Evolutionary conservation across 2,888 invertebrate species (phyloP), one percentile per base, ranked within the genome.

Genomic region (Eupithecia centaureata): DNA sequence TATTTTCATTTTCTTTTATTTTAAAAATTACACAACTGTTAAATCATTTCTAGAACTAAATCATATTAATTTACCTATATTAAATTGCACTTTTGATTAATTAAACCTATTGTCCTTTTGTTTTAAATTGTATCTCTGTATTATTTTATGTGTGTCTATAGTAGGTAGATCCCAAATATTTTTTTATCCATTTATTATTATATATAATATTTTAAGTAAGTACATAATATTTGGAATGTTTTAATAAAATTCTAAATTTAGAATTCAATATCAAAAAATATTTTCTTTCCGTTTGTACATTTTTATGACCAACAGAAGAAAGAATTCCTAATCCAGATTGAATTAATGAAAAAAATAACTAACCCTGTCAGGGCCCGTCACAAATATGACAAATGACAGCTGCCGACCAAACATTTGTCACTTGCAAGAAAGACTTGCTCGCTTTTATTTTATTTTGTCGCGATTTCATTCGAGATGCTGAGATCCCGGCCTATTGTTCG

Each of bases 321-420:
- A 63, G 5, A 56, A 30, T 33, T 32, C 18, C 1, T 47, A 13
- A 57, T 33, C 47, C 63, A 51, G 63, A 61, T 60, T 61, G 47
- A 27, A 56, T 60, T 56, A 66, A 60, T 52, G 42, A 67, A 52
- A 76, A 77, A 77, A 74, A 73, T 75, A 75, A 78, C 58, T 10
- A 61, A 59, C 51, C 51, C 59, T 68, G 69, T 60, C 69, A 71
- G 32, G 22, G 25, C 30, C 60, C 42, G 52, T 68, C 70, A 60
- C 47, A 51, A 65, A 79, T 76, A 80, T 82, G 85, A 86, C 82
- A 83, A 85, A 88, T 82, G 83, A 83, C 79, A 79, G 72, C 67
- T 76, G 78, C 76, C 79, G 76, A 76, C 67, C 72, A 72, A 74
- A 74, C 86, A 86, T 87, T 87, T 85, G 82, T 88, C 87, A 86